Evolutionary conservation across 2,113 vertebrate genomes (phyloP).

Genomic region (Phalacrocorax aristotelis): DNA sequence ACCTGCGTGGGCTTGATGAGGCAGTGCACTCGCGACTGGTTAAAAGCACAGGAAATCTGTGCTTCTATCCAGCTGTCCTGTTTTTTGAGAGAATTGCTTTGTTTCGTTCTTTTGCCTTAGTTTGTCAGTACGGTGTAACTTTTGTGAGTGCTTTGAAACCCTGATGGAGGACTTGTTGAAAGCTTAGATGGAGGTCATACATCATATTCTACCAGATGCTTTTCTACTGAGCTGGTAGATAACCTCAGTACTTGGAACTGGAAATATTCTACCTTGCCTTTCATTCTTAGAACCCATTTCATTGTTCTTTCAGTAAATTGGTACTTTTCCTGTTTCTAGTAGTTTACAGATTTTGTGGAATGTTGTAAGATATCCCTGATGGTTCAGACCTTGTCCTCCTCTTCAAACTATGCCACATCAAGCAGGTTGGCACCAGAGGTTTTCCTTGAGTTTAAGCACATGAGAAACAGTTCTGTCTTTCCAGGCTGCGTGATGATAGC

Average conservation of each 20-base stretch:
- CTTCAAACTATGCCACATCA: neutral
- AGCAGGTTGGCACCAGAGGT: neutral
- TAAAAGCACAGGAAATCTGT: conserved; percentile 41
- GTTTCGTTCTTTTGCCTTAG: neutral
- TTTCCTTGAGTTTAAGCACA: neutral
- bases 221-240: neutral
- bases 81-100: neutral
- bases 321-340: neutral
- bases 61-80: neutral
- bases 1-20: conserved; percentile 22
- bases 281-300: neutral
- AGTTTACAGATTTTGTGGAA: neutral
- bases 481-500: neutral
- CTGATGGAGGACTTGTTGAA: neutral
- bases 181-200: neutral
- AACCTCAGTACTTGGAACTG: neutral
- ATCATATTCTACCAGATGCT: neutral
- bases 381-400: neutral
- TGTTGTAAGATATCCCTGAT: neutral
- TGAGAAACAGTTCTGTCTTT: neutral
- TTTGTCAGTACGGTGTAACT: neutral
- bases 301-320: neutral
- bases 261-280: neutral
- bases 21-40: neutral
- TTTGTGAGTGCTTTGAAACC: neutral